Evolutionary conservation across 2,797 vertebrate species (phyloP).

Genomic region (Phataginus tetradactyla): DNA sequence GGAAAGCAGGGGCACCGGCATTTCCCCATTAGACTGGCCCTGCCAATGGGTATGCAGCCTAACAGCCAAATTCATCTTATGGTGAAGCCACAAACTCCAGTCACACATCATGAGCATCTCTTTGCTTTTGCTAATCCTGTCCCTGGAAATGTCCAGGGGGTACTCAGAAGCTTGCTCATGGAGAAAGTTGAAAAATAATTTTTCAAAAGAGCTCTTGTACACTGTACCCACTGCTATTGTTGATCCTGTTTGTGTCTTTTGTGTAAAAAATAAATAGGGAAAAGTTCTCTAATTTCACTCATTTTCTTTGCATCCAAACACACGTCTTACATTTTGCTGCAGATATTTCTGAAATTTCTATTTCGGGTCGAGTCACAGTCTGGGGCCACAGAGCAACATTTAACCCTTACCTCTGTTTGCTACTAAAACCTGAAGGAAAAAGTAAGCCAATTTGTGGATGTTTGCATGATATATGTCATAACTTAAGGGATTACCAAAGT

Average conservation of each 20-base stretch:
- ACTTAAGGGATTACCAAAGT: not conserved
- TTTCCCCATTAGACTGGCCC: slow-evolving; percentile 36
- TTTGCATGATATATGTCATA: not conserved
- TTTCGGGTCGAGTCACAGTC: not conserved
- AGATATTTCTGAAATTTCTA: not conserved
- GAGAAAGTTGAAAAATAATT: slow-evolving; percentile 18
- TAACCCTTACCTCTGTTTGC: not conserved
- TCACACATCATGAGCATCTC: not conserved
- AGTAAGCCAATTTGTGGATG: not conserved
- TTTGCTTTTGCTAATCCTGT: slow-evolving; percentile 17
- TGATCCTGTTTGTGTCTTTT: not conserved
- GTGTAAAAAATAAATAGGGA: not conserved
- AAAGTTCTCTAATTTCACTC: not conserved
- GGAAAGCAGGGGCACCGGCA: not conserved
- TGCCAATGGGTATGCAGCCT: slow-evolving; percentile 17
- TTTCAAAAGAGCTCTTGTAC: not conserved
- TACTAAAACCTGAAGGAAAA: not conserved
- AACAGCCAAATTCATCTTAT: slow-evolving; percentile 38
- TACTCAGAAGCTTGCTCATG: not conserved
- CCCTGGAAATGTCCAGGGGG: not conserved
- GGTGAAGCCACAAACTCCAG: slow-evolving; percentile 23
- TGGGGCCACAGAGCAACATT: not conserved
- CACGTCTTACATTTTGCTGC: not conserved
- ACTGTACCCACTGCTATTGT: not conserved
- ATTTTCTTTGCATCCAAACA: not conserved